Evolutionary conservation across 2,113 vertebrate genomes (phyloP).

Genomic region (Leucoraja erinaceus): DNA sequence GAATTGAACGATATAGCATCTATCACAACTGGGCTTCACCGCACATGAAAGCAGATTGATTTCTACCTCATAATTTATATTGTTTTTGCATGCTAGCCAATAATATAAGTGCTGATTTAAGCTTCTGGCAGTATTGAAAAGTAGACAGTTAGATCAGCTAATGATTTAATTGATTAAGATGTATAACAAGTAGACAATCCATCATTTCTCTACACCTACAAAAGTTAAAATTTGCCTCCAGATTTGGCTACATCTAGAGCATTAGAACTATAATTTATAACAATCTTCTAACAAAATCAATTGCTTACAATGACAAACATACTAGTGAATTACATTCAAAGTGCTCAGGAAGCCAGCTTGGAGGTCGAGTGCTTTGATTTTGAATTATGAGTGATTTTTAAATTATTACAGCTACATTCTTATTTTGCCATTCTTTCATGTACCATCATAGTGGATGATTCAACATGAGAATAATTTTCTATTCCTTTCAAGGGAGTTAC

Average conservation of each 20-base stretch:
- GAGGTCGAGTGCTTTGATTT: not conserved
- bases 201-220: not conserved
- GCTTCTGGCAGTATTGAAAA: not conserved
- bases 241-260: not conserved
- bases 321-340: not conserved
- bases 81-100: not conserved
- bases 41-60: not conserved
- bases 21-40: not conserved
- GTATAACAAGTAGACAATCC: not conserved
- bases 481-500: not conserved
- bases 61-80: not conserved
- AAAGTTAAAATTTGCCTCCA: not conserved
- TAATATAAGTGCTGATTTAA: not conserved
- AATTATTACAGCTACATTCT: not conserved
- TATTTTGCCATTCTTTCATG: not conserved
- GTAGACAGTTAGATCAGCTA: not conserved
- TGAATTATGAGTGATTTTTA: not conserved
- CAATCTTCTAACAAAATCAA: not conserved
- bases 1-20: not conserved
- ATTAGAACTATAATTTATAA: not conserved
- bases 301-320: too few relatives aligned
- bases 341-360: not conserved
- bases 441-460: not conserved
- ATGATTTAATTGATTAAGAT: not conserved
- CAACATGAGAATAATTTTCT: not conserved